Evolutionary conservation across 2,797 vertebrate species (phyloP).

Genomic region (Muscicapa comitata): DNA sequence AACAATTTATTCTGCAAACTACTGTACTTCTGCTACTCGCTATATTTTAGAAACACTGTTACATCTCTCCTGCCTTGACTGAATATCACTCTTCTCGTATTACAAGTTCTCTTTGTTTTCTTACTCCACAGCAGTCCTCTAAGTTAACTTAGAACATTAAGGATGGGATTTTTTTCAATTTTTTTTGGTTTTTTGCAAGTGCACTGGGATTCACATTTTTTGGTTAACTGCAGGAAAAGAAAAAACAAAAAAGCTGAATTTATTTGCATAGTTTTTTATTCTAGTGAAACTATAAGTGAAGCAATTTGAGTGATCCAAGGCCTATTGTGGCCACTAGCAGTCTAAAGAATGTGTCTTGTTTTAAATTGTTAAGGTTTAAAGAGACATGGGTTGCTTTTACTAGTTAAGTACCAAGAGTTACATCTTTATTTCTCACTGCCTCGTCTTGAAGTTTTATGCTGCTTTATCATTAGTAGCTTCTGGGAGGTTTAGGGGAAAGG

Average conservation of each 20-base stretch:
- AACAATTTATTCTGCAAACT: not conserved
- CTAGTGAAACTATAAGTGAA: not conserved
- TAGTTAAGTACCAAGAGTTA: not conserved
- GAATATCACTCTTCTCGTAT: not conserved
- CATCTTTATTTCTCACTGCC: not conserved
- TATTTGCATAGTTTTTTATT: not conserved
- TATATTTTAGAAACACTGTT: not conserved
- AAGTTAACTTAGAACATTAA: not conserved
- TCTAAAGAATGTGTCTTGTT: not conserved
- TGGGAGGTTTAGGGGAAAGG: not conserved
- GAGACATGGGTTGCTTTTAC: not conserved
- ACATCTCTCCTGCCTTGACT: not conserved
- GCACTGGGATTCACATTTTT: not conserved
- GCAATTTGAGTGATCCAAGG: not conserved
- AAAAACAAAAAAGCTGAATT: not conserved
- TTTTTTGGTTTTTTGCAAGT: not conserved
- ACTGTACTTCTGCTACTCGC: not conserved
- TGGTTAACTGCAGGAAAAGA: not conserved
- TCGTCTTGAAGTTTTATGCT: not conserved
- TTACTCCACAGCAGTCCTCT: not conserved
- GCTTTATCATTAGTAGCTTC: not conserved
- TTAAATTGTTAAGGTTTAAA: not conserved
- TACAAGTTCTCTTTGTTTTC: not conserved
- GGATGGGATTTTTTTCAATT: not conserved
- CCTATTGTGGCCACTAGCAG: not conserved